Conservation (phyloP, 2,113 vertebrate species). For the Uropsilus gracilis region DNA sequence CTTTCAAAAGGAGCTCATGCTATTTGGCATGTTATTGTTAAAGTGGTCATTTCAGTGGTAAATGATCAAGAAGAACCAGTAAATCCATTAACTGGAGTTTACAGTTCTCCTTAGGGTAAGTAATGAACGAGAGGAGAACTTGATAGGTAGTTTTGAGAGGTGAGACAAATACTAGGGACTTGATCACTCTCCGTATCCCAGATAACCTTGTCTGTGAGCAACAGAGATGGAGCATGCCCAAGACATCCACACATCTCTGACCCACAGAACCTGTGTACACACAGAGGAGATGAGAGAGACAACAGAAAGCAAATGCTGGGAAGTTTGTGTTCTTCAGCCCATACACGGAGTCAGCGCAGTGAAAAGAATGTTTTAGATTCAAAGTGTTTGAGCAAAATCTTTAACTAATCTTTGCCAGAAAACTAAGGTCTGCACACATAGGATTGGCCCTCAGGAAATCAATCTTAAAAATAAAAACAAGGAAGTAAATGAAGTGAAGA, state of each 20-base stretch:
- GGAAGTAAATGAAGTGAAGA: not conserved
- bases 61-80: not conserved
- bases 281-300: not conserved
- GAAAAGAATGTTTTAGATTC: not conserved
- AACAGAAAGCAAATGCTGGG: not conserved
- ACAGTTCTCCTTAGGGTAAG: not conserved
- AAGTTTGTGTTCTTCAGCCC: not conserved
- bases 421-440: not conserved
- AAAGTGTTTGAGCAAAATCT: not conserved
- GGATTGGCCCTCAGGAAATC: not conserved
- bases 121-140: not conserved
- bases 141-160: not conserved
- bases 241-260: not conserved
- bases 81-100: not conserved
- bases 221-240: not conserved
- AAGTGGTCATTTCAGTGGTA: not conserved
- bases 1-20: not conserved
- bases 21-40: not conserved
- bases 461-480: constrained; percentile 12
- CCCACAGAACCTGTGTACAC: not conserved
- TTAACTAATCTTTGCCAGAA: constrained; percentile 5
- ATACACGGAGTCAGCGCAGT: not conserved
- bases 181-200: not conserved
- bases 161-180: not conserved
- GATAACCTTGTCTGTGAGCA: not conserved